A percentile compares a stretch with the other conserved stretches of the same genome.
Conservation (phyloP, 2,797 vertebrate genomes). For the Artibeus jamaicensis region DNA sequence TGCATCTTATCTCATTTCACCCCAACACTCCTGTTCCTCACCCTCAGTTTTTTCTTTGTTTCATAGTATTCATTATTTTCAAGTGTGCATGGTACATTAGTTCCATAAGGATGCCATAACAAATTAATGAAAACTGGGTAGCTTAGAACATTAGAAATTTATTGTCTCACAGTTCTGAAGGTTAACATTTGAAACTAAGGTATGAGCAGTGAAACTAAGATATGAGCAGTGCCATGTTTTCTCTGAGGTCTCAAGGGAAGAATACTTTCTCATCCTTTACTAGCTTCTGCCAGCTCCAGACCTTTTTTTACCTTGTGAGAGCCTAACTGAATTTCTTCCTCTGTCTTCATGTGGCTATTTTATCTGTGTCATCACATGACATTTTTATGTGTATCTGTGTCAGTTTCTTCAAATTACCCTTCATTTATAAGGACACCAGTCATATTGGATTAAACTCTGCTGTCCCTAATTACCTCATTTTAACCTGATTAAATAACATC, state of each 20-base stretch:
- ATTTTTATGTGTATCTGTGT: neutral
- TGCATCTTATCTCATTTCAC: neutral
- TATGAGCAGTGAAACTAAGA: too few species aligned
- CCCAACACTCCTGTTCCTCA: accelerated
- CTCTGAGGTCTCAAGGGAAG: neutral
- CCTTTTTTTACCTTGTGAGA: neutral
- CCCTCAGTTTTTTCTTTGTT: neutral
- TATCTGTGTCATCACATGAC: neutral
- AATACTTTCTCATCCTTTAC: neutral
- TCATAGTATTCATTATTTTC: neutral
- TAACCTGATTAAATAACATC: neutral
- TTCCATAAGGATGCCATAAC: neutral
- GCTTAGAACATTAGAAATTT: neutral
- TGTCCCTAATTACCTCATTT: neutral
- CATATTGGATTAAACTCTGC: neutral
- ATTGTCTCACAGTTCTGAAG: neutral
- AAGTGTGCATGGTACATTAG: accelerated
- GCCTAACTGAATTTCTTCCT: neutral
- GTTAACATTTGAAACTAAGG: neutral
- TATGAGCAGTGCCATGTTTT: accelerated
- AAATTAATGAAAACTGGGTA: neutral
- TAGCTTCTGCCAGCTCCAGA: accelerated
- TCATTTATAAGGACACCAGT: neutral
- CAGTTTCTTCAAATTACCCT: neutral
- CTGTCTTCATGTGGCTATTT: neutral